These are phyloP conservation scores for Lophotis ruficrista DNA, from an alignment of 2,113 vertebrate genomes.

Conservation along the genomic window DNA sequence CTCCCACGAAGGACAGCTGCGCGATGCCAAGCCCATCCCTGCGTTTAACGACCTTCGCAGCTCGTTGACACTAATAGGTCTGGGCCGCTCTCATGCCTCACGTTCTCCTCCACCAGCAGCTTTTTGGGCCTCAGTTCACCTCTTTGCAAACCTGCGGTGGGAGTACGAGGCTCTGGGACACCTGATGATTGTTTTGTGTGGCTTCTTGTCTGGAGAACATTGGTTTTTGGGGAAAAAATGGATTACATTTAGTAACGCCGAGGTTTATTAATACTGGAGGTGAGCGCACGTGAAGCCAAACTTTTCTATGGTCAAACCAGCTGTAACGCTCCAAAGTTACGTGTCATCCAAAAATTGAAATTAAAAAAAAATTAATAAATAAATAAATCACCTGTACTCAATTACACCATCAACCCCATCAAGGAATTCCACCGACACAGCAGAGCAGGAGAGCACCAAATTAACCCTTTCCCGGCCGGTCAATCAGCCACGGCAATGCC, in stretches of 20 bases:
- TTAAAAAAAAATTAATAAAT: background rate
- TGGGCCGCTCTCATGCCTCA: background rate
- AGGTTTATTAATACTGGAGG: background rate
- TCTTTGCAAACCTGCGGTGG: accelerated
- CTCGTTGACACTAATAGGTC: background rate
- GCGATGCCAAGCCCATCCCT: background rate
- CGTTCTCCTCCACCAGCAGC: background rate
- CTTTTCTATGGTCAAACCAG: background rate
- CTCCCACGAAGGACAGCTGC: background rate
- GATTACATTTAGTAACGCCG: background rate
- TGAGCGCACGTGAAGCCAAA: background rate
- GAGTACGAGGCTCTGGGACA: background rate
- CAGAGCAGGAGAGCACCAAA: background rate
- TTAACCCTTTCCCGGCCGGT: background rate
- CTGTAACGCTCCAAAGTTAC: background rate
- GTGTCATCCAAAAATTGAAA: constrained; percentile 18
- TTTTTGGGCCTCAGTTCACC: background rate
- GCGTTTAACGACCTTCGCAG: background rate
- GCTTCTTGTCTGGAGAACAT: background rate
- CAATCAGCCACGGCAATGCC: accelerated
- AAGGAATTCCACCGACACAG: background rate
- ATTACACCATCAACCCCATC: background rate
- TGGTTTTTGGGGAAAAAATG: accelerated
- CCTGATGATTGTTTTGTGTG: background rate
- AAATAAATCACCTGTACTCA: background rate